Evolutionary conservation across 37 sponge, comb jelly and placozoan species (phyloP).

Genomic region (Ianthella basta): DNA sequence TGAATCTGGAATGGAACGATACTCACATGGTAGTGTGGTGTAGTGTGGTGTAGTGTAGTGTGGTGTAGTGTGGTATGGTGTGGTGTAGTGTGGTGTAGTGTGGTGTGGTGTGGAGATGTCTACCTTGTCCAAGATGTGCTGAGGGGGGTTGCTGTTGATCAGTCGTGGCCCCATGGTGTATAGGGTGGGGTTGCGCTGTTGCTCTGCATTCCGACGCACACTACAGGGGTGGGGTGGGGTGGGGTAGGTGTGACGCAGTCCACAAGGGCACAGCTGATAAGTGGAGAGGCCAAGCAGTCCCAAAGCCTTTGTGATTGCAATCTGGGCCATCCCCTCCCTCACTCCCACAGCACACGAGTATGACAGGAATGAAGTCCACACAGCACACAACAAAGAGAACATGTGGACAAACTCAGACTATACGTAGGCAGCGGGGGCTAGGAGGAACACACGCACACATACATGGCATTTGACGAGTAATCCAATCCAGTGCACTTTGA

Average conservation of each 20-base stretch:
- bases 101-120: neutral
- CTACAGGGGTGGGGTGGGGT: constrained; percentile 27
- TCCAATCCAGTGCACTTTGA: too few species aligned
- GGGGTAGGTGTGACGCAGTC: neutral
- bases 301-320: too few species aligned
- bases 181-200: constrained; percentile 39
- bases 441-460: too few species aligned
- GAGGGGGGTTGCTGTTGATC: constrained; percentile 30
- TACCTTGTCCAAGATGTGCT: constrained; percentile 53
- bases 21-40: neutral
- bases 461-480: too few species aligned
- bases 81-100: neutral
- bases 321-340: too few species aligned
- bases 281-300: too few species aligned
- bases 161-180: constrained; percentile 81
- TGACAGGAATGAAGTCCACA: neutral
- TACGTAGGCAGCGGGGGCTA: neutral
- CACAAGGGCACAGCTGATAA: neutral
- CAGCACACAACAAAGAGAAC: neutral
- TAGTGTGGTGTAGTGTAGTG: neutral
- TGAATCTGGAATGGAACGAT: constrained; percentile 10
- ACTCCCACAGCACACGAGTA: neutral
- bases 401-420: neutral
- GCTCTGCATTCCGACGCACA: constrained; percentile 69
- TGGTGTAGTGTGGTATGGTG: neutral